Evolutionary conservation across 2,797 vertebrate species (phyloP), one percentile per base, ranked within the genome.

Genomic region (Coregonus ussuriensis): DNA sequence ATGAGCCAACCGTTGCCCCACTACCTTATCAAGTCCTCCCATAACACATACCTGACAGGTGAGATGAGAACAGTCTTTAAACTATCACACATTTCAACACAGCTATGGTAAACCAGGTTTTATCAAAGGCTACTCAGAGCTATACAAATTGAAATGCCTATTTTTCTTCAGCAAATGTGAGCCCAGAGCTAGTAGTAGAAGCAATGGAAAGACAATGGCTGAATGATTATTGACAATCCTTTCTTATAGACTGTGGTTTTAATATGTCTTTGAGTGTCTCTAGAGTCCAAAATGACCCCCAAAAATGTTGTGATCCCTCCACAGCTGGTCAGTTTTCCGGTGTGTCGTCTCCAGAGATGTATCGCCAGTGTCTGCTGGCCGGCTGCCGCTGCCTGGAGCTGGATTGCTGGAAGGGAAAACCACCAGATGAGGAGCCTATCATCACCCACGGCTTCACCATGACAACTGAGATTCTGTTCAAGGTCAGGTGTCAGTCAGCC

Each of bases 361-460:
- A 99, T 79, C 96, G 98, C 0, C 98, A 99, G 93, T 94, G 95
- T 1, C 94, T 99, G 89, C 95, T 99, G 79, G 90, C 97, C 0
- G 97, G 98, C 84, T 99, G 98, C 82, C 96, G 98, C 67, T 99
- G 98, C 2, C 95, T 99, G 88, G 98, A 99, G 90, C 94, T 99
- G 73, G 98, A 99, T 83, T 99, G 98, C 92, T 99, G 98, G 98
- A 99, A 99, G 88, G 98, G 98, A 7, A 96, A 97, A 75, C 96
- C 95, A 71, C 96, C 96, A 0, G 98, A 99, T 0, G 98, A 99
- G 87, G 98, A 99, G 81, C 98, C 98, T 3, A 96, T 98, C 81
- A 99, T 99, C 84, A 99, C 98, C 35, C 98, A 99, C 0, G 98
- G 98, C 63, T 99, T 99, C 92, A 99, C 98, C 88, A 99, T 99